A percentile compares a stretch with the other conserved stretches of the same genome.
These are phyloP conservation scores for Melanotaenia boesemani DNA, from an alignment of 2,797 vertebrate genomes.

Conservation along the genomic window DNA sequence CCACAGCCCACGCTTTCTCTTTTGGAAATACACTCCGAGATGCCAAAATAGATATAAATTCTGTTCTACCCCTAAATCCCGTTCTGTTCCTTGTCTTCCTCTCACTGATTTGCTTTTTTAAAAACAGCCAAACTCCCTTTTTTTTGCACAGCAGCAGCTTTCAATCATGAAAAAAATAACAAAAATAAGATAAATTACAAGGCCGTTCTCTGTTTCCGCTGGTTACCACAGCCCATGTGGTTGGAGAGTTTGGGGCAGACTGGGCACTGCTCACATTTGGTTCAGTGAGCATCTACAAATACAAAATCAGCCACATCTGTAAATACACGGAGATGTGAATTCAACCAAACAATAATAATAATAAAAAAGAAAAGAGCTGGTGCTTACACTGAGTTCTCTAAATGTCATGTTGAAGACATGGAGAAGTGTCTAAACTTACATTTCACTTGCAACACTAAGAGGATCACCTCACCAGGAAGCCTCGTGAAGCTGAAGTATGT, in stretches of 20 bases:
- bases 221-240: constrained; percentile 40
- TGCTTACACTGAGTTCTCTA: constrained; percentile 17
- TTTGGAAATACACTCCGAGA: constrained; percentile 27
- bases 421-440: not conserved
- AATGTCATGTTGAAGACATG: constrained; percentile 8
- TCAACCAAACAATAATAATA: constrained; percentile 21
- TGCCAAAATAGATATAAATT: constrained; percentile 25
- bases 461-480: constrained; percentile 44
- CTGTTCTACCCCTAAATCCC: not conserved
- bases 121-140: constrained; percentile 22
- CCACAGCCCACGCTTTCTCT: constrained; percentile 11
- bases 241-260: constrained; percentile 28
- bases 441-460: constrained; percentile 28
- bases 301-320: constrained; percentile 40
- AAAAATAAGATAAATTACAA: constrained; percentile 53
- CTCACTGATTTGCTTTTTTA: constrained; percentile 6
- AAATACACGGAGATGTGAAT: constrained; percentile 24
- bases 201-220: constrained; percentile 28
- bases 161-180: constrained; percentile 43
- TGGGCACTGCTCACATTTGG: constrained; percentile 34
- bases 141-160: constrained; percentile 33
- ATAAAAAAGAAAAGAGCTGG: constrained; percentile 18
- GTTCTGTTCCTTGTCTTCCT: not conserved
- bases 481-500: constrained; percentile 26
- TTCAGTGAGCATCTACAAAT: constrained; percentile 51